Percentiles rank a stretch among this genome's conserved stretches.
These are phyloP conservation scores for Cynaeus angustus DNA, from an alignment of 2,888 invertebrate genomes.

Conservation along the genomic window DNA sequence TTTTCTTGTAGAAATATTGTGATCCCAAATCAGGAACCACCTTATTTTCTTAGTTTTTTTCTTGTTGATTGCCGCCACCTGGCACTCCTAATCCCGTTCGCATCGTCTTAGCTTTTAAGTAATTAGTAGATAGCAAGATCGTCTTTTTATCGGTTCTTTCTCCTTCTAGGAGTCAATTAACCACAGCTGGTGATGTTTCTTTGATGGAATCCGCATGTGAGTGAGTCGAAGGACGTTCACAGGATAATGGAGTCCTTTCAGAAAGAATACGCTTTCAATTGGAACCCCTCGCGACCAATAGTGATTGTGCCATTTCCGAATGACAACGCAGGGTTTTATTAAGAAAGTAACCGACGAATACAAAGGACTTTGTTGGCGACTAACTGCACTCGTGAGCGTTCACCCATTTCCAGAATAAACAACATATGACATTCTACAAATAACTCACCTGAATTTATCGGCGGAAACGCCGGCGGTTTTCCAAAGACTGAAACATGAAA, in stretches of 20 bases:
- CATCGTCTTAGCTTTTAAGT: slow-evolving; percentile 20
- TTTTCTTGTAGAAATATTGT: no score
- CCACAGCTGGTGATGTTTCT: slow-evolving; percentile 54
- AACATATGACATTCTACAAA: slow-evolving; percentile 39
- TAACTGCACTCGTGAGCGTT: slow-evolving; percentile 43
- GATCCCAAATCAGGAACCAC: no score
- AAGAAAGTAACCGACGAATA: slow-evolving; percentile 64
- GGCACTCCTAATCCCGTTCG: slow-evolving; percentile 4
- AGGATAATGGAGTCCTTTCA: slow-evolving; percentile 56
- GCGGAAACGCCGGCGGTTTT: slow-evolving; percentile 6
- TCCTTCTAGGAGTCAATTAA: slow-evolving; percentile 53
- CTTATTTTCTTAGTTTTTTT: no score
- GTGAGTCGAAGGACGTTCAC: slow-evolving; percentile 44
- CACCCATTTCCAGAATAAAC: slow-evolving; percentile 41
- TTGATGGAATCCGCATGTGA: slow-evolving; percentile 53
- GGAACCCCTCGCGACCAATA: slow-evolving; percentile 64
- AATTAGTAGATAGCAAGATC: slow-evolving; percentile 38
- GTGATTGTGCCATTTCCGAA: slow-evolving; percentile 66
- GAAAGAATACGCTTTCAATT: slow-evolving; percentile 64
- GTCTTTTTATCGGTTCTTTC: slow-evolving; percentile 37
- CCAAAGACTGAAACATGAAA: slow-evolving; percentile 21
- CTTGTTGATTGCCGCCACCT: neutral
- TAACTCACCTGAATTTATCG: slow-evolving; percentile 36
- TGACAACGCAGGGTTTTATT: slow-evolving; percentile 66
- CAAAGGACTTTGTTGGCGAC: slow-evolving; percentile 56